These are phyloP conservation scores for Melanostoma mellinum DNA, from an alignment of 2,888 invertebrate species.

Conservation along the genomic window DNA sequence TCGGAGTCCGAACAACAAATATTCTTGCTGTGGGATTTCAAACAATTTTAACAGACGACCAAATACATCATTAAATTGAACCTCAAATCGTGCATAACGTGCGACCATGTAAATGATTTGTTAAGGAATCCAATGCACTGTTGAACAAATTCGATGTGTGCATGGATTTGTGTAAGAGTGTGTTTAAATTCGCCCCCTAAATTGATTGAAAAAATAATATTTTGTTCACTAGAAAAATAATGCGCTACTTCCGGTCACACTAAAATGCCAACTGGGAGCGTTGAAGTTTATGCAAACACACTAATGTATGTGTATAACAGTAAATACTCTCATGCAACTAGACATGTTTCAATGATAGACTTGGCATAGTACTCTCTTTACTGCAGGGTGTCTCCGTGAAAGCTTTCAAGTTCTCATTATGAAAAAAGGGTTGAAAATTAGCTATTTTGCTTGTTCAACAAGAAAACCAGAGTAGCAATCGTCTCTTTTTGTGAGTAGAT, in stretches of 20 bases:
- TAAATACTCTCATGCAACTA: conserved; percentile 29
- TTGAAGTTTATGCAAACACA: conserved; percentile 37
- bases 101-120: conserved; percentile 16
- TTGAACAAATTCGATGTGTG: conserved; percentile 15
- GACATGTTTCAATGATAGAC: conserved; percentile 22
- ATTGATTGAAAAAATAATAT: conserved; percentile 21
- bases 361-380: conserved; percentile 16
- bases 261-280: conserved; percentile 29
- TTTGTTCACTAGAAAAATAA: conserved; percentile 39
- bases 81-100: conserved; percentile 39
- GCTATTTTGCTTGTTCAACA: too few species aligned
- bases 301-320: conserved; percentile 48
- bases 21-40: not conserved
- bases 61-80: conserved; percentile 14
- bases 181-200: conserved; percentile 23
- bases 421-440: too few species aligned
- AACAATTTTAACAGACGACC: conserved; percentile 33
- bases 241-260: conserved; percentile 68
- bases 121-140: conserved; percentile 34
- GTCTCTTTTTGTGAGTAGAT: too few species aligned
- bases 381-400: conserved; percentile 2
- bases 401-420: too few species aligned
- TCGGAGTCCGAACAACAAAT: not conserved
- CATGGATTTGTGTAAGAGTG: conserved; percentile 4
- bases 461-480: too few species aligned